phyloP scores from a whole-genome alignment of 2,888 invertebrate genomes.

The Cheilosia scutellata region DNA sequence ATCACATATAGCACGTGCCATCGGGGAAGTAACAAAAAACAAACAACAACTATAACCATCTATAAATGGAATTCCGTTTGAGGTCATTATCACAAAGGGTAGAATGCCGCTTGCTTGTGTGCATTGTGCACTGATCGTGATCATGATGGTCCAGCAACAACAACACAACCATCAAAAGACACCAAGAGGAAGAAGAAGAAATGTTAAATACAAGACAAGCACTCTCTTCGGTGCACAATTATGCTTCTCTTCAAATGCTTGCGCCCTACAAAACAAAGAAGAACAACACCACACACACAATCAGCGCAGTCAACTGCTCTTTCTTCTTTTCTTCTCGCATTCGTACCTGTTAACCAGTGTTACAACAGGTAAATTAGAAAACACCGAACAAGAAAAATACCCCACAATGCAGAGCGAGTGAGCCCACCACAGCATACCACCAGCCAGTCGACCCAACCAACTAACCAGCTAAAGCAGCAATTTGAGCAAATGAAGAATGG shows the following conservation, averaged over 20 bases:
- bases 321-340: conserved; percentile 47
- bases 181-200: conserved; percentile 3
- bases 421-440: conserved; percentile 32
- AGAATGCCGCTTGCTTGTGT: conserved; percentile 31
- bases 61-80: conserved; percentile 65
- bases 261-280: conserved; percentile 38
- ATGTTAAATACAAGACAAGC: conserved; percentile 21
- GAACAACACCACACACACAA: conserved; percentile 38
- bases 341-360: conserved; percentile 73
- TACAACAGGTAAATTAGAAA: conserved; percentile 75
- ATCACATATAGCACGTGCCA: conserved; percentile 63
- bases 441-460: conserved; percentile 24
- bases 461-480: conserved; percentile 46
- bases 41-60: conserved; percentile 7
- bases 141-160: conserved; percentile 2
- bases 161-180: neutral
- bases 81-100: conserved; percentile 75
- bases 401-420: conserved; percentile 42
- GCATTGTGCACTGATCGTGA: conserved; percentile 4
- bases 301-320: conserved; percentile 34
- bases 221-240: conserved; percentile 59
- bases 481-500: conserved; percentile 75
- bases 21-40: neutral
- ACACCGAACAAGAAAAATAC: conserved; percentile 41
- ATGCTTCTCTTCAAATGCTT: conserved; percentile 47